Conservation (phyloP, 2,888 invertebrate genomes). For the Caenorhabditis sulstoni region DNA sequence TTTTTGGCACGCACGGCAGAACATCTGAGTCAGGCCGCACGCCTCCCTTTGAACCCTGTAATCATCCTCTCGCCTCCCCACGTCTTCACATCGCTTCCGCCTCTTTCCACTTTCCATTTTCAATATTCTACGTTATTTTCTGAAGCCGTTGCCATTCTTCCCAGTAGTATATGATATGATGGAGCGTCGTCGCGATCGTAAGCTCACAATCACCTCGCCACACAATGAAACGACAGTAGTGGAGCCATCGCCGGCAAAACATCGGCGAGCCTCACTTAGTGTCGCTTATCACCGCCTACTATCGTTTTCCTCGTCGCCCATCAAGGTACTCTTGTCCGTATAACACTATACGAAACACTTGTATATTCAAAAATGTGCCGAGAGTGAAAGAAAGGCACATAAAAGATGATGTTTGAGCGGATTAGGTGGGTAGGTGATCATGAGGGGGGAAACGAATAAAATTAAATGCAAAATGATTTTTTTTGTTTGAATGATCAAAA, state of each 20-base stretch:
- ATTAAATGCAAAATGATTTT: background rate
- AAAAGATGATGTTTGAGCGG: background rate
- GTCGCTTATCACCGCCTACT: conserved; percentile 58
- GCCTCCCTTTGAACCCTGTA: background rate
- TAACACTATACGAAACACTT: background rate
- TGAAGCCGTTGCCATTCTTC: too few species aligned
- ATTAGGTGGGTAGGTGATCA: background rate
- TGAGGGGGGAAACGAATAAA: too few species aligned
- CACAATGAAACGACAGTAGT: conserved; percentile 34
- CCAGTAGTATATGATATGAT: too few species aligned
- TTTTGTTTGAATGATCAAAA: conserved; percentile 4
- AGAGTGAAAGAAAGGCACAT: background rate
- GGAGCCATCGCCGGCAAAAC: conserved; percentile 43
- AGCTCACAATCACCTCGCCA: conserved; percentile 54
- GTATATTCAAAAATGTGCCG: background rate
- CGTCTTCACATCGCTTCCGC: background rate
- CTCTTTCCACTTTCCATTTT: background rate
- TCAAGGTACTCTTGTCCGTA: conserved; percentile 43
- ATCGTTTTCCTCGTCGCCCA: conserved; percentile 56
- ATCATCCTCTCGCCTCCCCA: background rate
- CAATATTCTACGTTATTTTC: too few species aligned
- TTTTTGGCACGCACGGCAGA: too few species aligned
- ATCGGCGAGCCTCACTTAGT: conserved; percentile 55
- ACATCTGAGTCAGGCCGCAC: too few species aligned
- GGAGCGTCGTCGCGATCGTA: conserved; percentile 42